Evolutionary conservation across 2,113 vertebrate genomes (phyloP), one percentile per base, ranked within the genome.

Genomic region (Megaleporinus macrocephalus): DNA sequence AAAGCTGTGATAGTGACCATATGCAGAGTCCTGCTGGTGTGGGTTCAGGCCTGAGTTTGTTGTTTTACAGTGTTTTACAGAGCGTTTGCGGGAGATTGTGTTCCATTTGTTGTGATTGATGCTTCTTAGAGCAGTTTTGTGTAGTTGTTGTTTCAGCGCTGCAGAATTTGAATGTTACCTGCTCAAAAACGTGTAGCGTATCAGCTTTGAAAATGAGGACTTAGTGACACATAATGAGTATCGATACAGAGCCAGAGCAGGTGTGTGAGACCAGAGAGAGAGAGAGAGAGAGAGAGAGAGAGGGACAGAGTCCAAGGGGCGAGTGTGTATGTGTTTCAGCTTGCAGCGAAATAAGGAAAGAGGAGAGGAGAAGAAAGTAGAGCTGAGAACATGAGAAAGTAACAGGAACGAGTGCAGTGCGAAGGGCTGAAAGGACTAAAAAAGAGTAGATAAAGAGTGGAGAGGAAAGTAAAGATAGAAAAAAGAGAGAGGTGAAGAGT

Each of bases 251-350:
- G 76, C 70, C 71, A 11, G 68, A 4, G 29, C 63, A 61, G 59
- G 63, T 49, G 76, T 79, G 62, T n/a, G 72, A 27, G 41, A 62
- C 65, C 70, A 47, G 57, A 75, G 87, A 68, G 83, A 88, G 84
- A 74, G 88, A 90, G 88, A 90, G 88, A 87, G 83, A 89, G 27
- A 66, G 27, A 15, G 63, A 66, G 5, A 20, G 63, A 20, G 57
- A n/a, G n/a, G n/a, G n/a, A n/a, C n/a, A n/a, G n/a, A n/a, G n/a
- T n/a, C 26, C 33, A 26, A 24, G 49, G 89, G 87, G 88, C 89
- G 90, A 89, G 89, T 87, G 88, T 90, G 90, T 89, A 80, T 91
- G 89, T 86, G 88, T 93, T 92, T 94, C 93, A 92, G 92, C 93
- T 93, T 92, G 61, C 89, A 91, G 89, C 84, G 87, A 90, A 84